These are phyloP conservation scores for Andricus curvator DNA, from an alignment of 2,888 invertebrate species.

Conservation along the genomic window DNA sequence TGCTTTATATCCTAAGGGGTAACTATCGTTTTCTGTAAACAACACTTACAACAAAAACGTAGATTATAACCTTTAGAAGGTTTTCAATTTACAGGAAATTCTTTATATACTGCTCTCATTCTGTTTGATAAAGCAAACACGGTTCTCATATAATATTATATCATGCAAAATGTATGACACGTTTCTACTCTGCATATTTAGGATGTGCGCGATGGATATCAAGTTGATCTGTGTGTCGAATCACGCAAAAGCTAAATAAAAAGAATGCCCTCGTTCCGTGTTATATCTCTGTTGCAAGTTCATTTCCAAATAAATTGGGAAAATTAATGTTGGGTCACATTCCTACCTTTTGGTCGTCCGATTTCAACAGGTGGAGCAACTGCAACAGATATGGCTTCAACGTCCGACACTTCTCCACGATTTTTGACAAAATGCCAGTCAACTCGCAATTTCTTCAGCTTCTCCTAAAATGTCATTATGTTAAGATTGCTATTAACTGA, in stretches of 20 bases:
- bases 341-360: constrained; percentile 64
- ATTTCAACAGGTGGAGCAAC: constrained; percentile 47
- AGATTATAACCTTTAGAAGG: background rate
- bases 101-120: background rate
- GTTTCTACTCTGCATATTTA: constrained; percentile 17
- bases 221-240: constrained; percentile 9
- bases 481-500: constrained; percentile 57
- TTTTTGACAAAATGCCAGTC: constrained; percentile 80
- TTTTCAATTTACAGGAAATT: background rate
- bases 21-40: background rate
- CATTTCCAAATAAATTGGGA: background rate
- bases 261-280: background rate
- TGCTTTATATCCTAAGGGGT: background rate
- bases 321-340: constrained; percentile 30
- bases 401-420: constrained; percentile 66
- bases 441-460: constrained; percentile 79
- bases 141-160: constrained; percentile 26
- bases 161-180: constrained; percentile 15
- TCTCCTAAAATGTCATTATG: constrained; percentile 75
- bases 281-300: background rate
- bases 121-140: constrained; percentile 5
- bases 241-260: constrained; percentile 38
- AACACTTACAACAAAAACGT: background rate
- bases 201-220: constrained; percentile 27
- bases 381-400: constrained; percentile 51